Percentiles rank a stretch among this genome's conserved stretches.
Evolutionary conservation across 30 jellyfish, hydroid and myxozoan genomes (phyloP).

Genomic region (Chrysaora quinquecirrha): DNA sequence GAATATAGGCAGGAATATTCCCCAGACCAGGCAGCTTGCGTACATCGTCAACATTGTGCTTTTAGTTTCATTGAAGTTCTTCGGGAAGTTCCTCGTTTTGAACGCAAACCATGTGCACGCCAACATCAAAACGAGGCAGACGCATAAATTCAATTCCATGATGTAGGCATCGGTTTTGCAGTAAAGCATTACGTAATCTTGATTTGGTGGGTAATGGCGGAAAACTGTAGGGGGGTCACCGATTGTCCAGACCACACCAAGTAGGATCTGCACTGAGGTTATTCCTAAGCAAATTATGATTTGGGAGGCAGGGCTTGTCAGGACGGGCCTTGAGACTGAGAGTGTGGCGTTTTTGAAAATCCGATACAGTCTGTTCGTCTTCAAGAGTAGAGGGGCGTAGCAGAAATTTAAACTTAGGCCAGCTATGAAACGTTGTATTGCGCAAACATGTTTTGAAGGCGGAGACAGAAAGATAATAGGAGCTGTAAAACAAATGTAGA

Average conservation of each 20-base stretch:
- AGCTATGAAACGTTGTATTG: constrained; percentile 77
- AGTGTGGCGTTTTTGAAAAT: constrained; percentile 77
- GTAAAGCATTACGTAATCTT: constrained; percentile 42
- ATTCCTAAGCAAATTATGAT: constrained; percentile 62
- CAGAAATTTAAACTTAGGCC: constrained; percentile 83
- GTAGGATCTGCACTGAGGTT: constrained; percentile 74
- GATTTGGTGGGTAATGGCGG: constrained; percentile 55
- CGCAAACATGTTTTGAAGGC: constrained; percentile 66
- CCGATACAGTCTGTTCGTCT: constrained; percentile 89
- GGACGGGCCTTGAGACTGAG: constrained; percentile 81
- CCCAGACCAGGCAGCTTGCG: constrained; percentile 93
- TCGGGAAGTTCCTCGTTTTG: constrained; percentile 96
- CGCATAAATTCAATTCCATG: constrained; percentile 71
- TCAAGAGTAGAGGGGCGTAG: constrained; percentile 89
- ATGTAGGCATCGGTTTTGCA: constrained; percentile 79
- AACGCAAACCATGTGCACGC: constrained; percentile 96
- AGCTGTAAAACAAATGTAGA: constrained; percentile 62
- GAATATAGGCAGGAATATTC: constrained; percentile 91
- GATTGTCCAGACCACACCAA: constrained; percentile 87
- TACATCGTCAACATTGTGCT: constrained; percentile 94
- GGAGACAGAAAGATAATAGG: constrained; percentile 53
- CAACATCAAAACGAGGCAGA: constrained; percentile 90
- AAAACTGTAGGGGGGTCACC: constrained; percentile 78
- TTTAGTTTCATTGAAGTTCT: constrained; percentile 93
- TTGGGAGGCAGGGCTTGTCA: constrained; percentile 87